phyloP scores from a whole-genome alignment of 2,888 invertebrate genomes.

The Harpagoxenus sublaevis region DNA sequence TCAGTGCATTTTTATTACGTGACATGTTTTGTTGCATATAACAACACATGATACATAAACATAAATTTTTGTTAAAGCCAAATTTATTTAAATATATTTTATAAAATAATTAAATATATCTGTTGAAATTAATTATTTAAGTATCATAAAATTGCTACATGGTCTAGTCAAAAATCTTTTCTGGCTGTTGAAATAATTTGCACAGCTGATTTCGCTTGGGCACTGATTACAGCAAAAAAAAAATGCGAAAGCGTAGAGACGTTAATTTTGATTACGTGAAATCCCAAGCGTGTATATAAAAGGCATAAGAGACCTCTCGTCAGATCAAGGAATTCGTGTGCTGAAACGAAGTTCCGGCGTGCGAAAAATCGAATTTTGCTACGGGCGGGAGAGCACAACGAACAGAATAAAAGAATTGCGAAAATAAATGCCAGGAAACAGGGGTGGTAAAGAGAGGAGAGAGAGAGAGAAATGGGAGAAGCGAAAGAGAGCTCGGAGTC shows the following conservation, averaged over 20 bases:
- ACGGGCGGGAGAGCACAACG: slow-evolving; percentile 39
- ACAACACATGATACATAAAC: neutral
- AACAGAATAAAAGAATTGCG: slow-evolving; percentile 50
- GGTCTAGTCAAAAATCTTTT: neutral
- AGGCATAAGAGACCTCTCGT: neutral
- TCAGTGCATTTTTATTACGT: neutral
- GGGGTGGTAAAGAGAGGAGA: neutral
- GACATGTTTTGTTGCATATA: neutral
- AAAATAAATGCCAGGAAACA: slow-evolving; percentile 38
- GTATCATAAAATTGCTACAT: neutral
- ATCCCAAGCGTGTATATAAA: neutral
- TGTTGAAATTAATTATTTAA: slow-evolving; percentile 1
- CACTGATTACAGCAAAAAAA: slow-evolving; percentile 29
- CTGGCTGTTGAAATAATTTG: neutral
- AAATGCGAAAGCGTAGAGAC: neutral
- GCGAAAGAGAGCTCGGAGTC: slow-evolving; percentile 21
- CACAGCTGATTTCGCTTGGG: neutral
- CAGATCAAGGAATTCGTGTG: slow-evolving; percentile 46
- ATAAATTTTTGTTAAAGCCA: neutral
- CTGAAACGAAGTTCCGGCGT: slow-evolving; percentile 40
- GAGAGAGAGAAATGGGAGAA: neutral
- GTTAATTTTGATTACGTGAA: neutral
- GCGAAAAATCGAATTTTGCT: slow-evolving; percentile 62
- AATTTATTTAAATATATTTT: neutral
- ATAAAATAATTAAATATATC: neutral